These are phyloP conservation scores for Choloepus hoffmanni DNA, from an alignment of 2,113 vertebrate genomes.

Conservation along the genomic window DNA sequence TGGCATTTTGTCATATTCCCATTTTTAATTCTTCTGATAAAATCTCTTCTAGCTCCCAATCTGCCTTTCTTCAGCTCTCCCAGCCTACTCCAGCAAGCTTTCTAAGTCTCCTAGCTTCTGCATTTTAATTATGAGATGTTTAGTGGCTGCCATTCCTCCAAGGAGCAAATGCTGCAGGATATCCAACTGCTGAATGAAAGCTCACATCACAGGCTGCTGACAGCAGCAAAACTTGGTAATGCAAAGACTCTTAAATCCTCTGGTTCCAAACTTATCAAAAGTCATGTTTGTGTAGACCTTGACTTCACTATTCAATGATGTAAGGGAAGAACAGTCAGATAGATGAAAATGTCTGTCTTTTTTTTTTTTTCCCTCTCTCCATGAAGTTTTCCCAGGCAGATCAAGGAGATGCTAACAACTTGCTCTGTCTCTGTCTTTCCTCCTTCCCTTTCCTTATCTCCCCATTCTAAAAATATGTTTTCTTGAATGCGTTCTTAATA, in stretches of 20 bases:
- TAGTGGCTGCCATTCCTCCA: conserved; percentile 43
- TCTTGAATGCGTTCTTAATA: background rate
- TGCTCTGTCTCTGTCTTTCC: background rate
- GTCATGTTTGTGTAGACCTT: background rate
- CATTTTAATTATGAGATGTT: conserved; percentile 64
- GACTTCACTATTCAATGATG: background rate
- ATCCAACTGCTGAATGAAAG: background rate
- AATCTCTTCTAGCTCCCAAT: background rate
- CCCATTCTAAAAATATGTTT: background rate
- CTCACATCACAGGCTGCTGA: conserved; percentile 30
- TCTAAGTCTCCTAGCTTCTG: background rate
- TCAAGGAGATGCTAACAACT: background rate
- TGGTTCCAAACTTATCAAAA: background rate
- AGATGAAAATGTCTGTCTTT: background rate
- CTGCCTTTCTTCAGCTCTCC: background rate
- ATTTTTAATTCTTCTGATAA: conserved; percentile 50
- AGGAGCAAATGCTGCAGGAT: conserved; percentile 18
- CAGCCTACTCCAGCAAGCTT: background rate
- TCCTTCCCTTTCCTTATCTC: background rate
- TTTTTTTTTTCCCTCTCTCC: background rate
- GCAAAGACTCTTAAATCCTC: conserved; percentile 26
- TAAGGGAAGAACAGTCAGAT: background rate
- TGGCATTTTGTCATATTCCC: background rate
- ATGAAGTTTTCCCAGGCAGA: background rate
- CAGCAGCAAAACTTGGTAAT: conserved; percentile 13